Evolutionary conservation across 2,888 invertebrate species (phyloP), one percentile per base, ranked within the genome.

Genomic region (Plemyria rubiginata): DNA sequence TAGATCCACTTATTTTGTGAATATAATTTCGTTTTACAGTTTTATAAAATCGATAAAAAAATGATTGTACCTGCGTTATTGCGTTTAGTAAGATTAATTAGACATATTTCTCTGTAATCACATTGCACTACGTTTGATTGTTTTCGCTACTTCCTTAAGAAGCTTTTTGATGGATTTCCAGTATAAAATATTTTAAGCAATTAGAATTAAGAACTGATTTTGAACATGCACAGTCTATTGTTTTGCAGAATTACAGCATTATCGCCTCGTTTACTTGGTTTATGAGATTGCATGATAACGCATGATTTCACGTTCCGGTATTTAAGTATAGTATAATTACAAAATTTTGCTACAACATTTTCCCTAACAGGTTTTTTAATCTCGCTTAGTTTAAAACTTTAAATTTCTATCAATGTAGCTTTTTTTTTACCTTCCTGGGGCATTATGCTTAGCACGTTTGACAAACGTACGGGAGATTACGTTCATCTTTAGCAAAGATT

Each of bases 401-500:
- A 32, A 11, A 38, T 38, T 38, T 38, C 36, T 38, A 38, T 38
- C 36, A 38, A 38, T 38, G 36, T 54, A 60, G 60, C 57, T 60
- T 64, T 32, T 53, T n/a, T 45, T 54, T 58, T 62, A 60, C 62
- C 61, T 59, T 62, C 57, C 65, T 49, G 7, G 29, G 53, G 22
- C 43, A 7, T 15, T n/a, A 28, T 48, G 48, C n/a, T 48, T n/a
- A 6, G 28, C 36, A 11, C 36, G 2, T 38, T 38, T 38, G 36
- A 38, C 36, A 38, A 2, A 38, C 11, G 36, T 38, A 38, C 11
- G 11, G 6, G 11, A 38, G 9, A 38, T 38, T 9, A 38, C 11
- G 36, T 38, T 38, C 8, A 38, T 2, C 6, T 32, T 5, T 38
- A 11, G 36, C 36, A 8, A 38, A 38, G 11, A 32, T 0, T 8